These are phyloP conservation scores for Vicugna pacos DNA, from an alignment of 2,113 vertebrate genomes.

Conservation along the genomic window DNA sequence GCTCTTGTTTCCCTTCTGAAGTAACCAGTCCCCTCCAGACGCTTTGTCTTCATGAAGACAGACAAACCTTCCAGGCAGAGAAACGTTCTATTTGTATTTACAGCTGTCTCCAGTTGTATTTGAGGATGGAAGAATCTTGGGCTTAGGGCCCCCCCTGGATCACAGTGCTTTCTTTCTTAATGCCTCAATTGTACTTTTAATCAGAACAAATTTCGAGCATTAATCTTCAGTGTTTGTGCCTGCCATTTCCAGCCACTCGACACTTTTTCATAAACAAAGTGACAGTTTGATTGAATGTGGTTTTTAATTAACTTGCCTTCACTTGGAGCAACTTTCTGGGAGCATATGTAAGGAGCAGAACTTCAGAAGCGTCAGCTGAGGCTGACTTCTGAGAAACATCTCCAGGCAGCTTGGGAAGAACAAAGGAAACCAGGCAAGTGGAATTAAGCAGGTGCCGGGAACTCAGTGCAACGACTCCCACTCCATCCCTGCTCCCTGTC, in stretches of 20 bases:
- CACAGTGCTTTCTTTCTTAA: not conserved
- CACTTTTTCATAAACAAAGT: constrained; percentile 75
- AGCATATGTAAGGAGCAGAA: not conserved
- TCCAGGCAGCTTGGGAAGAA: not conserved
- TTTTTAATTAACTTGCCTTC: constrained; percentile 77
- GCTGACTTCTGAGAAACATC: not conserved
- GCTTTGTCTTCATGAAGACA: not conserved
- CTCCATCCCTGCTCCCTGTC: accelerated
- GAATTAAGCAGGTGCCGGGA: not conserved
- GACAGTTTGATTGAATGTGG: constrained; percentile 77
- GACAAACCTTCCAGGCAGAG: not conserved
- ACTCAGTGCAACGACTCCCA: not conserved
- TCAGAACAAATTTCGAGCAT: constrained; percentile 59
- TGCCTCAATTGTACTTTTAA: constrained; percentile 32
- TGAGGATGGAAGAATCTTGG: not conserved
- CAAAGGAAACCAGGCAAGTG: not conserved
- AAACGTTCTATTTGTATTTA: not conserved
- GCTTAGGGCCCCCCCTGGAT: not conserved
- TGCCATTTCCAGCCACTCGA: constrained; percentile 67
- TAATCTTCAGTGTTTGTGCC: constrained; percentile 38
- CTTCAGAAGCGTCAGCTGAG: not conserved
- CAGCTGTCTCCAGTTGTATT: not conserved
- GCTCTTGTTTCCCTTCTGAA: not conserved
- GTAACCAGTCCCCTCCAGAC: not conserved
- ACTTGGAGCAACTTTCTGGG: constrained; percentile 59